Conservation (phyloP, 2,797 vertebrate species). For the Phoxinus dragarum region DNA sequence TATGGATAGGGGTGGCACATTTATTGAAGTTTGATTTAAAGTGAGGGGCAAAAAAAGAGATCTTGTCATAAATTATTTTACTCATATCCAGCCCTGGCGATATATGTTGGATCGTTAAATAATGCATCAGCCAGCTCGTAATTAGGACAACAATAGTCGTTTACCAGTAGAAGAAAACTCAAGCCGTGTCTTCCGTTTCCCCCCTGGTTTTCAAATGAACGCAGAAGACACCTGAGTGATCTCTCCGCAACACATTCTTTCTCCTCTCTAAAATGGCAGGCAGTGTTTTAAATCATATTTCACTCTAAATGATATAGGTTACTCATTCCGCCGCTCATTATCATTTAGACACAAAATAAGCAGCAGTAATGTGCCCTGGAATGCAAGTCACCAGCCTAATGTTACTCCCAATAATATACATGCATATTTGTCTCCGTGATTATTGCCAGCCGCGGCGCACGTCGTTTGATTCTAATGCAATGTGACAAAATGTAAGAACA, state of each 20-base stretch:
- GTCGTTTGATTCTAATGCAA: constrained; percentile 77
- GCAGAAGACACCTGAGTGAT: constrained; percentile 79
- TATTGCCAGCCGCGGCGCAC: constrained; percentile 59
- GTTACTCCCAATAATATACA: constrained; percentile 76
- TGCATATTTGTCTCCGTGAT: constrained; percentile 73
- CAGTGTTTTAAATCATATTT: constrained; percentile 76
- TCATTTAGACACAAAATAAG: constrained; percentile 86
- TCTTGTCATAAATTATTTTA: constrained; percentile 87
- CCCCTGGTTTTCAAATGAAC: constrained; percentile 75
- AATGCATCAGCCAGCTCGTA: constrained; percentile 81
- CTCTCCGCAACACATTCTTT: constrained; percentile 63
- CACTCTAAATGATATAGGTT: constrained; percentile 80
- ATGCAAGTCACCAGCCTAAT: constrained; percentile 75
- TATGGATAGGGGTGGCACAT: constrained; percentile 82
- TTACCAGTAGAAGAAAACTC: constrained; percentile 71
- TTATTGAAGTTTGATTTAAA: constrained; percentile 86
- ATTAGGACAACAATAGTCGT: constrained; percentile 86
- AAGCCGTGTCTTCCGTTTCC: constrained; percentile 55
- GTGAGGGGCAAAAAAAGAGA: constrained; percentile 69
- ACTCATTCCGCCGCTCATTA: constrained; percentile 82
- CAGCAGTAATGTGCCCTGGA: constrained; percentile 80
- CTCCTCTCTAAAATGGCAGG: constrained; percentile 76
- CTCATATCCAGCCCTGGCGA: constrained; percentile 78
- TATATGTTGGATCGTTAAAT: constrained; percentile 84
- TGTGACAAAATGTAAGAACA: constrained; percentile 84